These are phyloP conservation scores for Vanessa tameamea DNA, from an alignment of 1,140 invertebrate species.

Conservation along the genomic window DNA sequence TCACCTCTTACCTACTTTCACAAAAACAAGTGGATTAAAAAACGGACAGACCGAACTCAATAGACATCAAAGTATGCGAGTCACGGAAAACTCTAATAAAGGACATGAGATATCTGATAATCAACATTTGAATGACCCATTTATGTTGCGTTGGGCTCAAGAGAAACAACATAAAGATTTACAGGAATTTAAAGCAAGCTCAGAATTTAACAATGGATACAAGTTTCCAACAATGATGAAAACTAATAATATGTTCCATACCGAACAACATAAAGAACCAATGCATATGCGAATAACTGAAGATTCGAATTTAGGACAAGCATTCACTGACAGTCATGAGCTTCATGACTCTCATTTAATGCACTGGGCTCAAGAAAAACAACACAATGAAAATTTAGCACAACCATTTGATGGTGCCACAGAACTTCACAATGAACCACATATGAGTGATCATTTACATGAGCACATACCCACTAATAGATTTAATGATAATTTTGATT, in stretches of 20 bases:
- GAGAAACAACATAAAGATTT: background rate
- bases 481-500: slow-evolving; percentile 16
- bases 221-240: background rate
- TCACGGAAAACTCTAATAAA: background rate
- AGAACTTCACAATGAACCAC: slow-evolving; percentile 18
- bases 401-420: background rate
- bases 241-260: slow-evolving; percentile 10
- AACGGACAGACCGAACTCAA: background rate
- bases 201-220: background rate
- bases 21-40: background rate
- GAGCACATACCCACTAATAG: slow-evolving; percentile 8
- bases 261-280: slow-evolving; percentile 11
- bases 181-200: background rate
- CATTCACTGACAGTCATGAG: background rate
- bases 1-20: background rate
- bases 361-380: slow-evolving; percentile 21
- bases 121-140: background rate
- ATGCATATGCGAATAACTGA: slow-evolving; percentile 12
- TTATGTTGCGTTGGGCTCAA: background rate
- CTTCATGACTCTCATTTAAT: slow-evolving; percentile 5
- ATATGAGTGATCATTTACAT: slow-evolving; percentile 26
- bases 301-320: background rate
- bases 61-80: background rate
- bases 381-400: slow-evolving; percentile 7
- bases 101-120: background rate